Base-by-base conservation (phyloP, 2,888 invertebrate genomes). In the Ennomos quercinarius region DNA sequence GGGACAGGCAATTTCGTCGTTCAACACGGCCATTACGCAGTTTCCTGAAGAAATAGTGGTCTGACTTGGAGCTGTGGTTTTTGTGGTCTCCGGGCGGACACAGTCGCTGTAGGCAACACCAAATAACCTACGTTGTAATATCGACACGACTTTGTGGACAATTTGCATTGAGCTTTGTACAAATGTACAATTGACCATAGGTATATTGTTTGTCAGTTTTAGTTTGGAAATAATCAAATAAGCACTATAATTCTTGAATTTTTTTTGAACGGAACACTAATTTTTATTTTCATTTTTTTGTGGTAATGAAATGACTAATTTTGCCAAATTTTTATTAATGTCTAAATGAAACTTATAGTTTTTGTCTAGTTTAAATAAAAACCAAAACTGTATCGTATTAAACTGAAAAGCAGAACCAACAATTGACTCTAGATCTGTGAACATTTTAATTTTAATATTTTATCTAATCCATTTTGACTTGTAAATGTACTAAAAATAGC, bases 31-130 rank as follows among this genome's bases (percentile, higher is more conserved):
- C 68, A 75, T 78, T 77, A 75, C 66, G 68, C 60, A 51, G 70
- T 73, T 70, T 76, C 73, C 72, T 66, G 67, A 59, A 76, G 75
- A 68, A 64, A 72, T 76, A 73, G 68, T 70, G 69, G 73, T 65
- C 47, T 59, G 64, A 56, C 58, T 70, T 72, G 71, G 70, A 70
- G 68, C 72, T 72, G 71, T 59, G 65, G 74, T 77, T 74, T 73
- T 77, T 75, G 78, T 66, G 72, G 70, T 74, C 81, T 80, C 67
- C 76, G 66, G 79, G 84, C 80, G 57, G 70, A 71, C 82, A 82
- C 80, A 9, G 9, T 10, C 12, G 43, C 41, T 44, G 53, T 54
- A 49, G n/a, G 44, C 39, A 50, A 41, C 10, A 39, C 10, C 27
- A 36, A 27, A 27, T 3, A 27, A 27, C 27, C 27, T 27, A 6